phyloP scores from a whole-genome alignment of 2,797 vertebrate species.

The Mormyrus proboscirostris region DNA sequence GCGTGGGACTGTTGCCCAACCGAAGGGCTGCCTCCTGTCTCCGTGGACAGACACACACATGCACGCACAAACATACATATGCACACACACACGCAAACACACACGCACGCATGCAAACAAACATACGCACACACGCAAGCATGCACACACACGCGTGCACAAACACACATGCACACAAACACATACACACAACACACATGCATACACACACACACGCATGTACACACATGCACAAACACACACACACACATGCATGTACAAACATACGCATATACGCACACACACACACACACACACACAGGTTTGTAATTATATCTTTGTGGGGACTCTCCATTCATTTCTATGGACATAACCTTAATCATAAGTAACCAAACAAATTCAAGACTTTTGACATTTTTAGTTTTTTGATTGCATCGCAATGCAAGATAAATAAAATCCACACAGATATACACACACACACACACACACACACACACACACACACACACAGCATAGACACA shows the following conservation, averaged over 20 bases:
- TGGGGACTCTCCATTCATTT: not conserved
- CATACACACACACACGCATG: not conserved
- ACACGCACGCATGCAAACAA: not conserved
- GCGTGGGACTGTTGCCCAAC: constrained; percentile 47
- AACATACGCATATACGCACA: not conserved
- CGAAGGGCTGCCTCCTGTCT: constrained; percentile 47
- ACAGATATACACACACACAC: not conserved
- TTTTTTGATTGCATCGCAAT: not conserved
- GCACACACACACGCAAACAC: constrained; percentile 25
- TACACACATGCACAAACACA: not conserved
- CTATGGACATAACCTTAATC: not conserved
- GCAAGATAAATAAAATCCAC: not conserved
- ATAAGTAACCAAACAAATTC: not conserved
- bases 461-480: too few species aligned
- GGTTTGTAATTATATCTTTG: not conserved
- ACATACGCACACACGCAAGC: not conserved
- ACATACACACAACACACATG: not conserved
- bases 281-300: not conserved
- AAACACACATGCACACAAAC: not conserved
- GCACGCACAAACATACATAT: constrained; percentile 20
- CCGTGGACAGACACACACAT: not conserved
- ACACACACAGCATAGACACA: not conserved
- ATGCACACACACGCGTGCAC: not conserved
- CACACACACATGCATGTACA: not conserved
- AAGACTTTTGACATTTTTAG: not conserved